Evolutionary conservation across 2,113 vertebrate species (phyloP).

Genomic region (Elanoides forficatus): DNA sequence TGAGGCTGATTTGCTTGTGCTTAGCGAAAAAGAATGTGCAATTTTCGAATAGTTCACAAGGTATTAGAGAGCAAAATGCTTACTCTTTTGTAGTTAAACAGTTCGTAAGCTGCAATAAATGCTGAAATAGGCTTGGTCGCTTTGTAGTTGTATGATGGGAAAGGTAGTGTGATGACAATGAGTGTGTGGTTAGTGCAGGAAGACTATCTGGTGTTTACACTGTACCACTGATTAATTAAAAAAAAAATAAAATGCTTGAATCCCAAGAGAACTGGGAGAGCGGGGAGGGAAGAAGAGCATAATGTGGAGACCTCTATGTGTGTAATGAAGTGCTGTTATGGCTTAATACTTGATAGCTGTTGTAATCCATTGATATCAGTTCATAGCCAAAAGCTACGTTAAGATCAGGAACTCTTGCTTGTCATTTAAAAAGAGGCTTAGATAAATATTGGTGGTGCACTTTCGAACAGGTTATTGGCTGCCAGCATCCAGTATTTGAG

Average conservation of each 20-base stretch:
- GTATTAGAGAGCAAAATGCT: not conserved
- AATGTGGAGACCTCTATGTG: not conserved
- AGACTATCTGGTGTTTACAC: not conserved
- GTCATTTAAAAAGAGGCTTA: accelerated
- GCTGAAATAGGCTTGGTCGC: not conserved
- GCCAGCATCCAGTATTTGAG: not conserved
- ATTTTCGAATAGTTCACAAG: accelerated
- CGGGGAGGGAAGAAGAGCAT: not conserved
- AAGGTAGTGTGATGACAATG: not conserved
- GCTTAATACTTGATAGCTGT: not conserved
- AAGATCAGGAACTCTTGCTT: not conserved
- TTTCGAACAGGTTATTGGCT: not conserved
- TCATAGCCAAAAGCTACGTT: not conserved
- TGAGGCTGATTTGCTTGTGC: not conserved
- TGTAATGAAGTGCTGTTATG: not conserved
- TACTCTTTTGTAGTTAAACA: not conserved
- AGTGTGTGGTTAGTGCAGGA: not conserved
- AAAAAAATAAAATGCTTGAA: not conserved
- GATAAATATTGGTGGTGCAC: not conserved
- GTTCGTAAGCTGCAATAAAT: not conserved
- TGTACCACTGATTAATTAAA: not conserved
- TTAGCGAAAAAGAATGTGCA: accelerated
- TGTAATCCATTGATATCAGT: accelerated
- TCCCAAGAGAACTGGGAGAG: not conserved
- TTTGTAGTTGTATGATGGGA: not conserved